Base-by-base conservation (phyloP, 1,140 invertebrate species). In the Holcopasites calliopsidis region DNA sequence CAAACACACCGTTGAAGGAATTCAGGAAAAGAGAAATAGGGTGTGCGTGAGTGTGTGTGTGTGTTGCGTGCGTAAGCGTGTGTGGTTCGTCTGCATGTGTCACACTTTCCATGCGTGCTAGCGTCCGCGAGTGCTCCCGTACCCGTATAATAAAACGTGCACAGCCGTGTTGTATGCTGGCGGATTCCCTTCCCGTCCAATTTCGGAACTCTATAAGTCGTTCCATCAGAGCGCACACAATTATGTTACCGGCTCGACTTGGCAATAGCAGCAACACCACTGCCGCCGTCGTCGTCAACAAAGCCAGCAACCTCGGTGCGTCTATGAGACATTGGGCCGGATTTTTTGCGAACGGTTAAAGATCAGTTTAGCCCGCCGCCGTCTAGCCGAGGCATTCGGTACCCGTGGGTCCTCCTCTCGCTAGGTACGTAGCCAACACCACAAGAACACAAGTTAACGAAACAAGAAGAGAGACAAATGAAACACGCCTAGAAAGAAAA, bases 281-380 rank as follows among this genome's bases (percentile, higher is more conserved):
- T 50, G 64, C 52, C n/a, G 35, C 23, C 74, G 57, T 26, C 26
- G n/a, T 13, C 54, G 33, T 65, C 70, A 35, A 62, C 44, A 54
- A 49, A 40, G 0, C 13, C 57, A 42, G 33, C 21, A 44, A 44
- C 18, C 33, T 44, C 58, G 54, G 38, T 28, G 38, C 35, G 23
- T 42, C 42, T 69, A 44, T 65, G 38, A 65, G 40, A 47, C 42
- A 50, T 16, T 52, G 77, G 52, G 42, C 18, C 57, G 61, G 60
- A 72, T 70, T 57, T 58, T 57, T 82, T 65, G 77, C 83, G 11
- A 79, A 82, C 64, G 76, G 71, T 79, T 83, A 77, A 55, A 70
- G 13, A 21, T 16, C 35, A 18, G n/a, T 26, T 8, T 61, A 23
- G 33, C 11, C 35, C 18, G 11, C 54, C 44, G 38, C 23, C 26